A percentile compares a stretch with the other conserved stretches of the same genome.
Conservation (phyloP, 2,888 invertebrate genomes). For the Volucella zonaria region DNA sequence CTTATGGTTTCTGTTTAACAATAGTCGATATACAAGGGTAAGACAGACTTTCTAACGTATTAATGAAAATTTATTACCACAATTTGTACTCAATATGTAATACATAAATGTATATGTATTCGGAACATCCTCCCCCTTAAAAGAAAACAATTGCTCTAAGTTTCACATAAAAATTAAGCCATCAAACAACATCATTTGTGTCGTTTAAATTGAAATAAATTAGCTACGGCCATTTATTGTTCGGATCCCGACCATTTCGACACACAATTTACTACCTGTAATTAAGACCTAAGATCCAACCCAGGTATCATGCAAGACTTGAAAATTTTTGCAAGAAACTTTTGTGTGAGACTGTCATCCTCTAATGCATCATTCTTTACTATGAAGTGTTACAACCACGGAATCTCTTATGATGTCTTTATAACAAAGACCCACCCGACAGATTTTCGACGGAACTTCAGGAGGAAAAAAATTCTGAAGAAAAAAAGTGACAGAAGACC, state of each 20-base stretch:
- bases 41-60: too few species aligned
- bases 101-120: too few species aligned
- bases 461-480: constrained; percentile 68
- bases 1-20: too few species aligned
- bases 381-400: constrained; percentile 79
- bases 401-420: constrained; percentile 76
- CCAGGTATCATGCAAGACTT: constrained; percentile 30
- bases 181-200: constrained; percentile 23
- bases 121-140: too few species aligned
- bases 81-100: too few species aligned
- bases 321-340: constrained; percentile 31
- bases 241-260: constrained; percentile 4
- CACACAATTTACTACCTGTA: constrained; percentile 54
- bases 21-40: too few species aligned
- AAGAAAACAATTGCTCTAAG: too few species aligned
- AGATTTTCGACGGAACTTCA: constrained; percentile 62
- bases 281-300: constrained; percentile 10
- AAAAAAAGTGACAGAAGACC: constrained; percentile 70
- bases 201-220: constrained; percentile 33
- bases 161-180: constrained; percentile 56
- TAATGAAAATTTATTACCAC: too few species aligned
- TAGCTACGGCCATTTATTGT: constrained; percentile 42
- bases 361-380: constrained; percentile 64
- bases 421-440: constrained; percentile 76
- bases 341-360: constrained; percentile 17